These are phyloP conservation scores for Drosophila stalkeri DNA, from an alignment of 2,888 invertebrate species.

Conservation along the genomic window DNA sequence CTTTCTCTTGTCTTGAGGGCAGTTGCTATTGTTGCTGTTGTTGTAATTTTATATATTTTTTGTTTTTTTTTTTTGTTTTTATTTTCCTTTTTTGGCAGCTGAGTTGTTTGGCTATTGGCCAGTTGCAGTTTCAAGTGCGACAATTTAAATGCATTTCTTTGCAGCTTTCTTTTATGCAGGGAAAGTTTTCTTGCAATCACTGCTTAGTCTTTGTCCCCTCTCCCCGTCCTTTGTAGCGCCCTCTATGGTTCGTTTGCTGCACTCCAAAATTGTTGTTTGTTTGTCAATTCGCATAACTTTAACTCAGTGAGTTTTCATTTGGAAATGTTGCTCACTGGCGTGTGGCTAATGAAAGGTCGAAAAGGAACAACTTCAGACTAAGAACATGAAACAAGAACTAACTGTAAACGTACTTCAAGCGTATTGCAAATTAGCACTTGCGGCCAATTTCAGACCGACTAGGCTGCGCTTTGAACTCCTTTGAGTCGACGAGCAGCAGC, in stretches of 20 bases:
- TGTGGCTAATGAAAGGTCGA: conserved; percentile 67
- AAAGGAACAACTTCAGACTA: conserved; percentile 23
- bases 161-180: not conserved
- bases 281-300: conserved; percentile 2
- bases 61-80: not conserved
- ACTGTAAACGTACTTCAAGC: conserved; percentile 46
- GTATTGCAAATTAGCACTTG: conserved; percentile 57
- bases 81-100: conserved; percentile 21
- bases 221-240: not conserved
- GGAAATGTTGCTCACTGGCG: conserved; percentile 51
- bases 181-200: conserved; percentile 4
- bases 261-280: not conserved
- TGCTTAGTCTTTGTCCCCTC: not conserved
- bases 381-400: conserved; percentile 25
- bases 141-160: conserved; percentile 72
- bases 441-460: conserved; percentile 25
- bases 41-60: conserved; percentile 15
- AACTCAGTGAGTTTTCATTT: conserved; percentile 2
- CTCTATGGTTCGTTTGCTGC: not conserved
- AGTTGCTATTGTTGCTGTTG: not conserved
- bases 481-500: conserved; percentile 26
- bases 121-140: conserved; percentile 38
- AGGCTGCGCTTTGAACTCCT: conserved; percentile 62
- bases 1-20: conserved; percentile 58
- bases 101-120: conserved; percentile 45